Base-by-base conservation (phyloP, 2,113 vertebrate species). In the Hippocampus barbouri region DNA sequence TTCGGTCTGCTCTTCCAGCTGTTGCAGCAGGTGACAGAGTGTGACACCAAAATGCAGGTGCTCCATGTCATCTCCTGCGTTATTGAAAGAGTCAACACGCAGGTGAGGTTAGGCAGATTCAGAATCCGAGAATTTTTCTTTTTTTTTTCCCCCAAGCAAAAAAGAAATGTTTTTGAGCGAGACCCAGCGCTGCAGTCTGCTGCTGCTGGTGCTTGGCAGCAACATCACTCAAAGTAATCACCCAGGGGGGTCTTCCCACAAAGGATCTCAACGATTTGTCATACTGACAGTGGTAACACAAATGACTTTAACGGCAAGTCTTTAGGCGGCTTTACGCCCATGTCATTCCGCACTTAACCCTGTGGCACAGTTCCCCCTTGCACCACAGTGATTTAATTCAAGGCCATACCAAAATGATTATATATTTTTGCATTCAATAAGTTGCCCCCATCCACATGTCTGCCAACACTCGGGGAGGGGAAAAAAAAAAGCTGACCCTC, bases 11-110 rank as follows among this genome's bases (percentile, higher is more conserved):
- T 99, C 70, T 98, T 99, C 88, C 95, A 97, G 76, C 83, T 99
- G 45, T 86, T 99, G 77, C 97, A 98, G 87, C 95, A 98, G 91
- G 97, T 98, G 80, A 98, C 94, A 0, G 94, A 98, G 9, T 99
- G 97, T 66, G 97, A 98, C 86, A 96, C 95, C n/a, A 98, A 99
- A 89, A 99, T 99, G 97, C 97, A 98, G 68, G 93, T 98, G 79
- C 94, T 98, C 78, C 95, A 98, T 14, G 96, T 99, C 76, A 93
- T 98, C 64, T 99, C 97, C 76, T 98, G 96, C 74, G 95, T 98
- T 83, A 97, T 98, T 20, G 97, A 99, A 89, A 93, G 96, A 92
- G 97, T 99, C 68, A 94, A 92, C 78, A 86, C 93, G 59, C 97
- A 99, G 96, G 97, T 99, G 91, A 90, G 80, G 74, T 70, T 34